phyloP scores from a whole-genome alignment of 2,797 vertebrate genomes.

The Megaceryle alcyon region DNA sequence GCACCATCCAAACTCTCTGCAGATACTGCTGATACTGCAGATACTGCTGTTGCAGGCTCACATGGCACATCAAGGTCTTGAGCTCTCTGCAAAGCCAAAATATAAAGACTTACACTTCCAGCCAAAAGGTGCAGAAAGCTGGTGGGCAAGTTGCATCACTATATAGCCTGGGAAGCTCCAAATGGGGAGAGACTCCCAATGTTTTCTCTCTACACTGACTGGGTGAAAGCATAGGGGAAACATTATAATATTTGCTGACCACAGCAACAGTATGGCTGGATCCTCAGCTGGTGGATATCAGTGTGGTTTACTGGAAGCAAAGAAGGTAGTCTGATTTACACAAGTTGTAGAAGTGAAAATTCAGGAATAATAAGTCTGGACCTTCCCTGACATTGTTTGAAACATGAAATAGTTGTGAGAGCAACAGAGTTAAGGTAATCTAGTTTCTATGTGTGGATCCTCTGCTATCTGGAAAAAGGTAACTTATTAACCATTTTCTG shows the following conservation, averaged over 20 bases:
- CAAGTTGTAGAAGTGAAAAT: not conserved
- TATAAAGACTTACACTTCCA: not conserved
- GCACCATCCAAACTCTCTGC: not conserved
- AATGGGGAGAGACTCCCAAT: not conserved
- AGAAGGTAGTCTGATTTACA: not conserved
- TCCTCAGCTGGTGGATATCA: not conserved
- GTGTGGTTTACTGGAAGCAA: not conserved
- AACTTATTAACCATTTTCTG: not conserved
- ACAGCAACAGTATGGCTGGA: fast-evolving
- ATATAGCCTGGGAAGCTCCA: fast-evolving
- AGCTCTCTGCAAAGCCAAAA: not conserved
- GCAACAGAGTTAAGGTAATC: not conserved
- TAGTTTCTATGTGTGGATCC: not conserved
- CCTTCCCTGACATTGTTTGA: not conserved
- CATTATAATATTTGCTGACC: not conserved
- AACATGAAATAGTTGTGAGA: not conserved
- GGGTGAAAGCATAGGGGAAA: not conserved
- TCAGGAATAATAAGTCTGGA: not conserved
- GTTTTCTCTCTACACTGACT: not conserved
- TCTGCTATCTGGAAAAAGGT: not conserved
- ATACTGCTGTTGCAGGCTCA: too few relatives aligned
- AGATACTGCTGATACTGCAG: not conserved
- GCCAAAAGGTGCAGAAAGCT: not conserved
- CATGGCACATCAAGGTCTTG: fast-evolving
- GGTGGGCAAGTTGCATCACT: not conserved